A percentile compares a stretch with the other conserved stretches of the same genome.
Evolutionary conservation across 1,140 invertebrate species (phyloP).

Genomic region (Cotesia chilonis): DNA sequence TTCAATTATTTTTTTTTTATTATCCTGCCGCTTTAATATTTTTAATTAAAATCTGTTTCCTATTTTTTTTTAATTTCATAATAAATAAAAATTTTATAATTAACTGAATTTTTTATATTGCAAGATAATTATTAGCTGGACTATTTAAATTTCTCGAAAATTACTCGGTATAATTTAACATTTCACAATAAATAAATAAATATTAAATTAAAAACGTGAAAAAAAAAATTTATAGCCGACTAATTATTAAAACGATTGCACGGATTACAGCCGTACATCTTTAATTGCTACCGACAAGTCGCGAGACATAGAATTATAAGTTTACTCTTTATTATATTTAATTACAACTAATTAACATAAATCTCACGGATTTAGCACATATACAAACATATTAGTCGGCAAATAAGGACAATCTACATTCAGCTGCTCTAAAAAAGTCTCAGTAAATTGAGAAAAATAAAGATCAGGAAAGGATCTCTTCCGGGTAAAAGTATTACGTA

Average conservation of each 20-base stretch:
- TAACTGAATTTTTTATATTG: background rate
- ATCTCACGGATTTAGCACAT: slow-evolving; percentile 35
- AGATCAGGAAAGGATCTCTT: no score
- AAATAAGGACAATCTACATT: background rate
- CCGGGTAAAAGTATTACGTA: no score
- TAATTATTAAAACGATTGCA: slow-evolving; percentile 21
- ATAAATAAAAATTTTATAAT: background rate
- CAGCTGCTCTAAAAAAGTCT: background rate
- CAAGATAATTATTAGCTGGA: slow-evolving; percentile 6
- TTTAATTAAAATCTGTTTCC: no score
- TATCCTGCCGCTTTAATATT: no score
- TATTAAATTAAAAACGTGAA: background rate
- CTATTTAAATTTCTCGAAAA: slow-evolving; percentile 3
- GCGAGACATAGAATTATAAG: slow-evolving; percentile 27
- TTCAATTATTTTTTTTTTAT: no score
- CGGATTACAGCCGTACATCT: slow-evolving; percentile 7
- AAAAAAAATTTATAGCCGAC: background rate
- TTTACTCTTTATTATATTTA: slow-evolving; percentile 29
- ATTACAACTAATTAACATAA: slow-evolving; percentile 42
- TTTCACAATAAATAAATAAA: slow-evolving; percentile 3
- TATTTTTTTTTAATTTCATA: background rate
- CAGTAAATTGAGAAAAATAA: no score
- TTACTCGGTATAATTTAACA: slow-evolving; percentile 4
- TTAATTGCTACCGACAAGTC: slow-evolving; percentile 37
- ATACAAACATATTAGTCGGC: background rate